Conservation (phyloP, 1,140 invertebrate species). For the Papilio polytes region DNA sequence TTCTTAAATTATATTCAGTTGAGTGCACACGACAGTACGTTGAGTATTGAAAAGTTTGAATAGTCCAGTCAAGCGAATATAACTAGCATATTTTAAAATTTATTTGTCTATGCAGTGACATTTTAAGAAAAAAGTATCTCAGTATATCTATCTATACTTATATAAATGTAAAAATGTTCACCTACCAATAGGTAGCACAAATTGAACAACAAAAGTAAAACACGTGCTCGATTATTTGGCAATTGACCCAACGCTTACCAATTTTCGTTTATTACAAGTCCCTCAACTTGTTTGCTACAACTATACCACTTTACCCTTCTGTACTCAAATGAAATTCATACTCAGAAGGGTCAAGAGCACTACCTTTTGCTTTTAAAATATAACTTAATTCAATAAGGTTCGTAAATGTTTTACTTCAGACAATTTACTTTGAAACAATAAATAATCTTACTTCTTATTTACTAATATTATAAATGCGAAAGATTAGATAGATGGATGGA, state of each 20-base stretch:
- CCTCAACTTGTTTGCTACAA: conserved; percentile 28
- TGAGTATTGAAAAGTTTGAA: conserved; percentile 8
- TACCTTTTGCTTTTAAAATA: conserved; percentile 9
- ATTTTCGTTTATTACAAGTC: conserved; percentile 25
- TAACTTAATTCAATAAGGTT: conserved; percentile 2
- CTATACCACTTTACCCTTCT: conserved; percentile 27
- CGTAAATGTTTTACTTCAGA: neutral
- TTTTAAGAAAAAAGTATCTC: neutral
- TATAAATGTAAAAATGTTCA: neutral
- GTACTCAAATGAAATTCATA: conserved; percentile 17
- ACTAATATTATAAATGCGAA: too few species aligned
- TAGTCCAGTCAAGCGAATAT: conserved; percentile 2
- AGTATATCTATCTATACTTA: neutral
- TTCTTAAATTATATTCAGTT: neutral
- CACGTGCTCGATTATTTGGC: conserved; percentile 18
- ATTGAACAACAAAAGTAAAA: conserved; percentile 14
- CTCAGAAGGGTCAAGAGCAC: conserved; percentile 17
- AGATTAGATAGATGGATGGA: too few species aligned
- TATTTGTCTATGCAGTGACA: neutral
- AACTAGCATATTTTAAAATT: neutral
- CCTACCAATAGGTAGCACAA: neutral
- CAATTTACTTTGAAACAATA: neutral
- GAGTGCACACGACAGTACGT: conserved; percentile 11
- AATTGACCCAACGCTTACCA: conserved; percentile 22
- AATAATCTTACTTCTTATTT: neutral